Evolutionary conservation across 2,113 vertebrate species (phyloP), one percentile per base, ranked within the genome.

Genomic region (Siniperca knerii): DNA sequence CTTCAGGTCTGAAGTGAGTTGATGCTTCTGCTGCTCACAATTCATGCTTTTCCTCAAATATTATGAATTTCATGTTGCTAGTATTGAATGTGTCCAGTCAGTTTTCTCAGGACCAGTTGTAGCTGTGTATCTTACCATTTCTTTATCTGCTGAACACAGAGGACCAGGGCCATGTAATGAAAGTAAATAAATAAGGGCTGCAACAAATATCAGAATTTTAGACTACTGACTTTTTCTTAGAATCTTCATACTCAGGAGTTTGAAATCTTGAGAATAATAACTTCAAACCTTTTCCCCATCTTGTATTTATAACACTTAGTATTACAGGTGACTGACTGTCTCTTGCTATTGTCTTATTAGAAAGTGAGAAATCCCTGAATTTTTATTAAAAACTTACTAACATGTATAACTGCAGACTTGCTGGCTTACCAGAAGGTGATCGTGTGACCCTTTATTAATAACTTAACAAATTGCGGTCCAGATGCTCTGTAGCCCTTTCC

Each of bases 401-500:
- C 52, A 40, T 11, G 8, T 11, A 8, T 33, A 61, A 61, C 18
- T 23, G 42, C 18, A 48, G 57, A 48, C 57, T 21, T 75, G 2
- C 72, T 48, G 25, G 6, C 33, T 8, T 48, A 21, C 18, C 4
- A 16, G 33, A 29, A 3, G 48, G 23, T 20, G 4, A 55, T 18
- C 33, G 66, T 2, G 35, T 61, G 29, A 20, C 42, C 29, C 29
- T 29, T 29, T 29, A 29, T 29, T 29, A 29, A 29, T 29, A 2
- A 29, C 29, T 58, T 71, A 40, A 77, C n/a, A 8, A 48, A 35
- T 40, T 52, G 77, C 35, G 25, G 16, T 58, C 54, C 65, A 79
- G 65, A 60, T 79, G 77, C 65, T 48, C 15, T 57, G 52, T 37
- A 57, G 64, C 37, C 61, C 15, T 5, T 18, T 44, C 2, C 10